Base-by-base conservation (phyloP, 2,113 vertebrate genomes). In the Datnioides undecimradiatus region DNA sequence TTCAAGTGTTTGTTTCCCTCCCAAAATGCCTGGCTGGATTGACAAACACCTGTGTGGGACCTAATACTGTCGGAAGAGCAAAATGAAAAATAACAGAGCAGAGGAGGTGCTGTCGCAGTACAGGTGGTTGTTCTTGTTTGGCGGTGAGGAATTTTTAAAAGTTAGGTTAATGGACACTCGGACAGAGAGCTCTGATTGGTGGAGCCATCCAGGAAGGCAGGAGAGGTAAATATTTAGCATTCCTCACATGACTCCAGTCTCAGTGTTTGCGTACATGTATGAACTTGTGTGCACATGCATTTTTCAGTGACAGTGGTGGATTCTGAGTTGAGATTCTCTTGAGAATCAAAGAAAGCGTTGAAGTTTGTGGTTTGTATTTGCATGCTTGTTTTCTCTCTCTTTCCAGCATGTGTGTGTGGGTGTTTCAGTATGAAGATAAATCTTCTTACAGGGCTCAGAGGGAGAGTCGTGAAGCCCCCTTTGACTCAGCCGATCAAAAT, bases 191-290 rank as follows among this genome's bases (percentile, higher is more conserved):
- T 16, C 29, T 74, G 62, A 79, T 76, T 55, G 70, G 74, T 70
- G 45, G 58, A 85, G 76, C 60, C 75, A 52, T 74, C 43, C 16
- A 29, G 58, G 75, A 75, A 49, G 62, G 57, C 85, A 4, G 73
- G 11, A 69, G 68, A 91, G 80, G 88, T 94, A 94, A 93, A 95
- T 93, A 93, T 93, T 95, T 94, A 90, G 90, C 90, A 94, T 95
- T 93, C 92, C 89, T 93, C 65, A 83, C 65, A 92, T 90, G 64
- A 84, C 80, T 90, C 52, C 55, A 76, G 90, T 80, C 78, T 17
- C 63, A 25, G 59, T 84, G 63, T 76, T 41, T 76, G 51, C 74
- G 49, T 82, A 63, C 86, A 66, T 89, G 86, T 75, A 69, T n/a
- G 45, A 70, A 70, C 85, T 13, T 78, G 77, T 31, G 46, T 40